Evolutionary conservation across 2,113 vertebrate genomes (phyloP), one percentile per base, ranked within the genome.

Genomic region (Sander vitreus): DNA sequence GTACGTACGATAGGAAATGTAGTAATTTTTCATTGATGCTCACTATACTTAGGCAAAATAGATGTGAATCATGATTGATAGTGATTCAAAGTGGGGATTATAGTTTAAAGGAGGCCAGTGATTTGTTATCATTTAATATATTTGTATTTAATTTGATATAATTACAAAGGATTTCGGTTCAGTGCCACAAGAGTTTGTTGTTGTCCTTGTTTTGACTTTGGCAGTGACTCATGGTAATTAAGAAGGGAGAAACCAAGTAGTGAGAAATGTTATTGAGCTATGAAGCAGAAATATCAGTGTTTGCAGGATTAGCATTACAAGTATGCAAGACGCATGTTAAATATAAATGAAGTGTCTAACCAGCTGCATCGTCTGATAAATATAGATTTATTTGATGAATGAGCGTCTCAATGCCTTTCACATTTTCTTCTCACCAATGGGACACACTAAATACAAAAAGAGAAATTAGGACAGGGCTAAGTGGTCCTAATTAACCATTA

Each of bases 1-100:
- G 98, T 99, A 95, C 73, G 15, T 19, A 18, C n/a, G 30, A 48
- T 2, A 43, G 39, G 4, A 68, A 39, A 23, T 55, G 11, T 5
- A 1, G 0, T 27, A 7, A 16, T 62, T 68, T 68, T 15, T 63
- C 30, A 45, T 58, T 7, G 19, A 54, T 11, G 15, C 7, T 57
- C 18, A 12, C 21, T 57, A 50, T 66, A 58, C 11, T 19, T 47
- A 21, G 13, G 14, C 27, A 2, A 66, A 69, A 67, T 30, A 8
- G n/a, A 39, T 63, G 2, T 21, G 12, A 58, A 25, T 60, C 6
- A 0, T 33, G n/a, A 75, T 23, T 13, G 0, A 58, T n/a, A 25
- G 18, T 23, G 54, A 59, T 23, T 72, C 12, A 51, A 55, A 72
- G 36, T 12, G n/a, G 13, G 5, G 14, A 54, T 30, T 23, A 48